Conservation (phyloP, 37 sponge, comb jelly and placozoan genomes). For the Theonella swinhoei region DNA sequence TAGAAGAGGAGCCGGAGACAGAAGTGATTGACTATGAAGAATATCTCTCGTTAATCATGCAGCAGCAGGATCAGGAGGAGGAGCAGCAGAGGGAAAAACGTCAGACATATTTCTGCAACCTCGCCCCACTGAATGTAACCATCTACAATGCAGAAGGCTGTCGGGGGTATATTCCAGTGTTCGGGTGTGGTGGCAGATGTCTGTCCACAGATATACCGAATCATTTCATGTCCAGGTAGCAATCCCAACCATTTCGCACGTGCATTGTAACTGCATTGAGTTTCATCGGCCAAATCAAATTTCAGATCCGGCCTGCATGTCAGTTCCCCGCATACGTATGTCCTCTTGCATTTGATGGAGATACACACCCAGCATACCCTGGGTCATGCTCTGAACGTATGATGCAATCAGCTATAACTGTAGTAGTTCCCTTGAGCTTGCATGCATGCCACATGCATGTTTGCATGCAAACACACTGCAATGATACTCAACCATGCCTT, state of each 20-base stretch:
- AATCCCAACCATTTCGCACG: too few relatives aligned
- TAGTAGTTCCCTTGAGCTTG: not conserved
- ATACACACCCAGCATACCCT: not conserved
- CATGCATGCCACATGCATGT: too few relatives aligned
- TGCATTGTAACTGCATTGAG: too few relatives aligned
- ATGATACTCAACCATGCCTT: too few relatives aligned
- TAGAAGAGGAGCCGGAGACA: too few relatives aligned
- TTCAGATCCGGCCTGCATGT: too few relatives aligned
- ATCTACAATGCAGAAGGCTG: not conserved
- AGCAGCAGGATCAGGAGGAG: constrained; percentile 15
- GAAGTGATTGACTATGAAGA: too few relatives aligned
- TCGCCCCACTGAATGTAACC: not conserved
- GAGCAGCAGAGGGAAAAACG: not conserved
- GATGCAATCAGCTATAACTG: not conserved
- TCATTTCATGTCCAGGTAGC: not conserved
- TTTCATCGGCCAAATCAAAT: too few relatives aligned
- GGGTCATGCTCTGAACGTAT: not conserved
- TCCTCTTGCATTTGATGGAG: not conserved
- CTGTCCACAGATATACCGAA: not conserved
- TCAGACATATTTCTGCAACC: not conserved
- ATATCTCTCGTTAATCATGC: too few relatives aligned
- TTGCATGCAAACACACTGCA: too few relatives aligned
- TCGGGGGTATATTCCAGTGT: not conserved
- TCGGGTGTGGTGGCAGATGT: constrained; percentile 16
- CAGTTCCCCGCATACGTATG: too few relatives aligned